Evolutionary conservation across 2,113 vertebrate species (phyloP).

Genomic region (Seriola rivoliana): DNA sequence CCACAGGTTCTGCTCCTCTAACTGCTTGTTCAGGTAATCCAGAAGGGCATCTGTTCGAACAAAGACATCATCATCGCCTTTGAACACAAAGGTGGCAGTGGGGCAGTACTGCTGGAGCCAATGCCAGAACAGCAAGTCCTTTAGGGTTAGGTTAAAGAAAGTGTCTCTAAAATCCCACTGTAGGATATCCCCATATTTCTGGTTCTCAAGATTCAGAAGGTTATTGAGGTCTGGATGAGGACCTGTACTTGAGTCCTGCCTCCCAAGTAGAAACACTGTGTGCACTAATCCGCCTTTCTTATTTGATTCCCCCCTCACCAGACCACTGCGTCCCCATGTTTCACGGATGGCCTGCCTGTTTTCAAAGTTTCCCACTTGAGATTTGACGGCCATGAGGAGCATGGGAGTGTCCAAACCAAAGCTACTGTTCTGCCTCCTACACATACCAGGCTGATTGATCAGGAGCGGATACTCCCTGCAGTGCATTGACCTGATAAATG

Average conservation of each 20-base stretch:
- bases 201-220: slow-evolving; percentile 82
- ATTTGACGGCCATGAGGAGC: slow-evolving; percentile 86
- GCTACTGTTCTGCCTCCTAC: slow-evolving; percentile 47
- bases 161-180: slow-evolving; percentile 87
- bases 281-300: slow-evolving; percentile 68
- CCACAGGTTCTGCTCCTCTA: slow-evolving; percentile 62
- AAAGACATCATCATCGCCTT: slow-evolving; percentile 88
- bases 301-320: slow-evolving; percentile 57
- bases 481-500: slow-evolving; percentile 85
- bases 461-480: slow-evolving; percentile 82
- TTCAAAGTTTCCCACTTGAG: slow-evolving; percentile 85
- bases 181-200: slow-evolving; percentile 81
- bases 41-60: slow-evolving; percentile 82
- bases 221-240: slow-evolving; percentile 80
- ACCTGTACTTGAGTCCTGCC: slow-evolving; percentile 80
- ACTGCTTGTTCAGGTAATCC: slow-evolving; percentile 75
- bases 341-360: slow-evolving; percentile 88
- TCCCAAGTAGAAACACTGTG: slow-evolving; percentile 84
- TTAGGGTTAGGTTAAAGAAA: slow-evolving; percentile 87
- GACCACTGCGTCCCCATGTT: slow-evolving; percentile 84
- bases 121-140: slow-evolving; percentile 86
- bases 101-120: slow-evolving; percentile 83
- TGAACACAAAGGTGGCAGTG: slow-evolving; percentile 81
- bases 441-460: slow-evolving; percentile 80
- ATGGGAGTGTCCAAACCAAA: slow-evolving; percentile 54